Conservation (phyloP, 2,797 vertebrate species). For the Uromys caudimaculatus region DNA sequence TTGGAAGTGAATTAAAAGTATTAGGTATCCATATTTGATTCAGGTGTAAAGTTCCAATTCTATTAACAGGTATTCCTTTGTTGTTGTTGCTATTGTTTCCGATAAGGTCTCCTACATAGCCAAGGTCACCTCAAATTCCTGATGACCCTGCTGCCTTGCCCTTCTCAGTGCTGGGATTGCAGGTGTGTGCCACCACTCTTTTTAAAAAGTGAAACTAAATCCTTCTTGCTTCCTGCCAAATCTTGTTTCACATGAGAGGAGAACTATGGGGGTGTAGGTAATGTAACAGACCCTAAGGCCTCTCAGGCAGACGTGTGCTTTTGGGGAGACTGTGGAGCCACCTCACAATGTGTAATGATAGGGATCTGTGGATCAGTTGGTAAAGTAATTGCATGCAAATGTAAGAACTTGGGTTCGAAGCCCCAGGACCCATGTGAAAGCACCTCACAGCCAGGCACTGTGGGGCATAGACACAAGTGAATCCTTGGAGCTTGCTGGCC, state of each 20-base stretch:
- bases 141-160: not conserved
- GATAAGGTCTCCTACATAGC: not conserved
- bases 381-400: not conserved
- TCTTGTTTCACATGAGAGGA: not conserved
- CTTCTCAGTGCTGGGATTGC: not conserved
- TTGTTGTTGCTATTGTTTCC: not conserved
- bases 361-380: not conserved
- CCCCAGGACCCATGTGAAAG: not conserved
- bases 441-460: not conserved
- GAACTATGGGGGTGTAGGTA: not conserved
- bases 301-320: not conserved
- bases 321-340: not conserved
- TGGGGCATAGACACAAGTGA: not conserved
- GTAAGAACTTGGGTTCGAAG: not conserved
- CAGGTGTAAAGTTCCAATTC: not conserved
- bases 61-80: not conserved
- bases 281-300: not conserved
- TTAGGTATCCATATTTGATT: not conserved
- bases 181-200: not conserved
- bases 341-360: not conserved
- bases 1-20: not conserved
- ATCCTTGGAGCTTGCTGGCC: not conserved
- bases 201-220: not conserved
- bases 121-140: not conserved
- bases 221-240: slow-evolving; percentile 21